Conservation (phyloP, 2,113 vertebrate genomes). For the Oophaga pumilio region DNA sequence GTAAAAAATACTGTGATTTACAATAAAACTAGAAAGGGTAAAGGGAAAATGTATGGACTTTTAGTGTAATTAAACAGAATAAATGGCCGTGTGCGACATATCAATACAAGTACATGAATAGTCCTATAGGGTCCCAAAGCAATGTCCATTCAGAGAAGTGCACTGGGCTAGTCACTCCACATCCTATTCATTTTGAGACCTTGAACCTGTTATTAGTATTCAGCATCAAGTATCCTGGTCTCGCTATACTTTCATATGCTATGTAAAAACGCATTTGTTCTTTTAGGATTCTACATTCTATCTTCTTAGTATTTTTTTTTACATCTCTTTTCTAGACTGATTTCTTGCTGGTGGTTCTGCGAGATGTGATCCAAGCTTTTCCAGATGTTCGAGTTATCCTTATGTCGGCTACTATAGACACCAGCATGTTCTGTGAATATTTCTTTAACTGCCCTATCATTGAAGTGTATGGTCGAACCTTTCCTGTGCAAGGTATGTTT, state of each 20-base stretch:
- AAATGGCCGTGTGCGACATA: no score
- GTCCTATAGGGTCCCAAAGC: no score
- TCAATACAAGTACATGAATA: no score
- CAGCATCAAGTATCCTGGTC: no score
- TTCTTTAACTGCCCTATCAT: constrained; percentile 91
- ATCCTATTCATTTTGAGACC: no score
- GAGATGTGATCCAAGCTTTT: constrained; percentile 89
- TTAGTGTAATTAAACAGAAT: no score
- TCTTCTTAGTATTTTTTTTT: background rate
- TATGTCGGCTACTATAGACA: constrained; percentile 98
- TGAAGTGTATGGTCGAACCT: constrained; percentile 92
- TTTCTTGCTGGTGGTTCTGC: constrained; percentile 94
- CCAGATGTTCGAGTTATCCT: constrained; percentile 90
- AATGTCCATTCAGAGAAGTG: no score
- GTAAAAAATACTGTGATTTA: background rate
- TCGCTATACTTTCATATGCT: no score
- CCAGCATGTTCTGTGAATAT: constrained; percentile 94
- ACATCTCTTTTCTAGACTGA: constrained; percentile 78
- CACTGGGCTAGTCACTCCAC: no score
- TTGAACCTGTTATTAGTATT: no score
- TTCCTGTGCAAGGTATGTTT: constrained; percentile 85
- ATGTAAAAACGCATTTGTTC: background rate
- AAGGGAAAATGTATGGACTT: no score
- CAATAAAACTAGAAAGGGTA: no score
- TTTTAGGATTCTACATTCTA: background rate